Evolutionary conservation across 2,113 vertebrate genomes (phyloP).

Genomic region (Megaptera novaeangliae): DNA sequence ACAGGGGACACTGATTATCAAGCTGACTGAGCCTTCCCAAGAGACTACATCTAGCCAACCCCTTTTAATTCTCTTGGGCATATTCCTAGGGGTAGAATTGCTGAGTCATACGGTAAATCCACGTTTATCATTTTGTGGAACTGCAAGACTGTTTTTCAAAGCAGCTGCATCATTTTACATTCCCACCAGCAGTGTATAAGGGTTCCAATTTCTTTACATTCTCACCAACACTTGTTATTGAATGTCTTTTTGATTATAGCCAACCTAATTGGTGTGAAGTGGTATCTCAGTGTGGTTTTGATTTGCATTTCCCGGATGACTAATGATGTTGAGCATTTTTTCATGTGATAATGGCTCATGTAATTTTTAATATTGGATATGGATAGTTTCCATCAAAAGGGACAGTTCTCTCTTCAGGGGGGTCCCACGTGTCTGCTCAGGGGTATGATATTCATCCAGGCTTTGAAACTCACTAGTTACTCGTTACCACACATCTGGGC

Average conservation of each 20-base stretch:
- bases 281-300: neutral
- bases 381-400: conserved; percentile 8
- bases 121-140: neutral
- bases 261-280: neutral
- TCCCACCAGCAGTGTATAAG: neutral
- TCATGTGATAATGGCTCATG: neutral
- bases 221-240: conserved; percentile 32
- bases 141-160: neutral
- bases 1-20: neutral
- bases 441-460: neutral
- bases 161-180: neutral
- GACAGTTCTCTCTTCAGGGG: neutral
- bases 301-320: conserved; percentile 24
- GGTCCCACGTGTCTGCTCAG: neutral
- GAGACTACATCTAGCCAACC: neutral
- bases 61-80: neutral
- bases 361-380: conserved; percentile 8
- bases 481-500: conserved; percentile 42
- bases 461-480: conserved; percentile 51
- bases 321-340: neutral
- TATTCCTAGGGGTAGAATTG: neutral
- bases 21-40: neutral
- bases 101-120: neutral
- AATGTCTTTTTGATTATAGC: neutral
- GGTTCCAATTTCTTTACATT: neutral